Base-by-base conservation (phyloP, 2,888 invertebrate genomes). In the Nomada fucata region DNA sequence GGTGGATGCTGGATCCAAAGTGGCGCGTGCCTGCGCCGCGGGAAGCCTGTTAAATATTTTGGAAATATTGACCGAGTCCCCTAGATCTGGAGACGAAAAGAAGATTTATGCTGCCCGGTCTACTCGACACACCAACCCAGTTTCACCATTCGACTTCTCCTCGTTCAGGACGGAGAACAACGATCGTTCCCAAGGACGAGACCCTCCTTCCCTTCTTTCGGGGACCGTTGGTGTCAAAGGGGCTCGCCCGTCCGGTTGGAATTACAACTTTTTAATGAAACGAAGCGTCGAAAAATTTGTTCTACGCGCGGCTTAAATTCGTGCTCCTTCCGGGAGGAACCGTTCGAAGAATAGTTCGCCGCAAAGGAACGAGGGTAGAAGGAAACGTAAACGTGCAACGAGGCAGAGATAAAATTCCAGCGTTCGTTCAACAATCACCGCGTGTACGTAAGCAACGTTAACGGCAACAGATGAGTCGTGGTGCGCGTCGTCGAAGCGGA, bases 41-140 rank as follows among this genome's bases (percentile, higher is more conserved):
- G 89, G 88, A 63, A 3, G 81, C 36, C 83, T 65, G 82, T 87
- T 91, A 91, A 92, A 92, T 92, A 91, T 92, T 92, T 91, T 92
- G 90, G 87, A 91, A 91, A 92, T 88, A 92, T 89, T 90, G 88
- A 91, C 89, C 88, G 86, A 87, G 82, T 82, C 79, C 76, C 76
- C 81, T 63, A 59, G 76, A 87, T 85, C 67, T 68, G 23, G n/a
- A 50, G 68, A 77, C 83, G 82, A 85, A 80, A 82, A 80, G 74
- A 81, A 77, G 88, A 88, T 88, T 88, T 88, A 88, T 86, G 76
- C 52, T 2, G 13, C 23, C 11, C 47, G 20, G n/a, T 26, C 57
- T 23, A 26, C 65, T 69, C 55, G 80, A 81, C 83, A 78, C 80
- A 83, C 74, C 83, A 81, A 83, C 80, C 86, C 55, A 81, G 76